Conservation (phyloP, 2,113 vertebrate genomes). For the Tympanuchus pallidicinctus region DNA sequence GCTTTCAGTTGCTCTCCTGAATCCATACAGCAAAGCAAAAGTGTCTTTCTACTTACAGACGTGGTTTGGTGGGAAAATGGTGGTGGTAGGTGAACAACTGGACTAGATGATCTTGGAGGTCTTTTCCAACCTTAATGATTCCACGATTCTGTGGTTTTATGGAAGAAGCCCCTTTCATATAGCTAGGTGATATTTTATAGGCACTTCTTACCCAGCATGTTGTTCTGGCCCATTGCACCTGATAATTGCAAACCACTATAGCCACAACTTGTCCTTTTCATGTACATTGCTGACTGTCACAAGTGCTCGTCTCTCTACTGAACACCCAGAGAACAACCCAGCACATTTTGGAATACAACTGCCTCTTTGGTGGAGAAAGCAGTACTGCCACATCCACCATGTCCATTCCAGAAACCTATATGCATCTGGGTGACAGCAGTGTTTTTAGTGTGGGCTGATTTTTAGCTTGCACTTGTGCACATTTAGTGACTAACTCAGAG, state of each 20-base stretch:
- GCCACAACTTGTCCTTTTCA: not conserved
- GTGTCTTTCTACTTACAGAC: not conserved
- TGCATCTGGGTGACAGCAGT: rapidly evolving
- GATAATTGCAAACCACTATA: not conserved
- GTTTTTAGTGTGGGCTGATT: not conserved
- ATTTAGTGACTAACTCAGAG: not conserved
- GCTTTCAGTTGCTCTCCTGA: not conserved
- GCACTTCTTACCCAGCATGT: not conserved
- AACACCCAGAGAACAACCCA: not conserved
- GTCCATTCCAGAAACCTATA: not conserved
- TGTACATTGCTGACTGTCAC: not conserved
- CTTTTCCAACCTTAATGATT: too few relatives aligned
- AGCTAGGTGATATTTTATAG: not conserved
- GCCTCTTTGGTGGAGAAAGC: not conserved
- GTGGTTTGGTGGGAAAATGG: too few relatives aligned
- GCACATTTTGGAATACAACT: not conserved
- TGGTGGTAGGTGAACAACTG: too few relatives aligned
- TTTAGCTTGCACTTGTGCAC: not conserved
- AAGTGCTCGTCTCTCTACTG: not conserved
- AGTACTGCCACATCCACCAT: not conserved
- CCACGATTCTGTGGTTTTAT: not conserved
- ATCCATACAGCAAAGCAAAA: not conserved
- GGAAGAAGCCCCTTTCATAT: not conserved
- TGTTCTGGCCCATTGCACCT: not conserved
- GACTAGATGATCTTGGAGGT: too few relatives aligned